These are phyloP conservation scores for Chironex yamaguchii DNA, from an alignment of 30 jellyfish, hydroid and myxozoan genomes.

Conservation along the genomic window DNA sequence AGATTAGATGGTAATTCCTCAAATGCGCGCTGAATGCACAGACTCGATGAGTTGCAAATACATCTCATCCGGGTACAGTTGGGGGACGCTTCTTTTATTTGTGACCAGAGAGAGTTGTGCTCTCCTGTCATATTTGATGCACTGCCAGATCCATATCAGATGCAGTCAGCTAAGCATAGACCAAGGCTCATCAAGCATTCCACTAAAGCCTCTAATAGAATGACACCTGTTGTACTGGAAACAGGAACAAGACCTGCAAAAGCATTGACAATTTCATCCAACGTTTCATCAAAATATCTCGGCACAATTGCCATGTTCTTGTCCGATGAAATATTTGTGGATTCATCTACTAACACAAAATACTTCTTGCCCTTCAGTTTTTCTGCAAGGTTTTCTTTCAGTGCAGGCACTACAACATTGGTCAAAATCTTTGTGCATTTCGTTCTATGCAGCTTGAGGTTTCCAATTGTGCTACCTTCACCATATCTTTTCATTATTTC, in stretches of 20 bases:
- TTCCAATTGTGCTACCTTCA: constrained; percentile 30
- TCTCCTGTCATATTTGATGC: constrained; percentile 74
- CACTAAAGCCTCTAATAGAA: constrained; percentile 24
- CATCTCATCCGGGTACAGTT: constrained; percentile 64
- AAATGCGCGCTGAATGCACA: constrained; percentile 64
- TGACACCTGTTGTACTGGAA: constrained; percentile 34
- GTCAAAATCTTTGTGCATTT: constrained; percentile 49
- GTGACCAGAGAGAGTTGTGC: constrained; percentile 16
- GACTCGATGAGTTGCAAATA: constrained; percentile 67
- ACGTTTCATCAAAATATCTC: constrained; percentile 9
- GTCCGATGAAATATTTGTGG: constrained; percentile 56
- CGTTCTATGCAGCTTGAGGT: constrained; percentile 39
- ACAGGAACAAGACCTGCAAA: constrained; percentile 58
- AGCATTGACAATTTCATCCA: constrained; percentile 22
- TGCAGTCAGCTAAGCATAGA: constrained; percentile 42
- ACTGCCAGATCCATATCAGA: constrained; percentile 53
- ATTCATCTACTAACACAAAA: constrained; percentile 52
- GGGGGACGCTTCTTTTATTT: too few species aligned
- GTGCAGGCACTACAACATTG: constrained; percentile 64
- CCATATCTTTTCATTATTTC: constrained; percentile 46
- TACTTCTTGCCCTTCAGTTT: constrained; percentile 45
- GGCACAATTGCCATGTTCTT: constrained; percentile 51
- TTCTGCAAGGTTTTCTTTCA: constrained; percentile 37
- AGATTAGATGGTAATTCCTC: constrained; percentile 63
- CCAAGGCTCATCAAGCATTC: constrained; percentile 27